These are phyloP conservation scores for Pseudomyrmex concolor DNA, from an alignment of 1,140 invertebrate species.

Conservation along the genomic window DNA sequence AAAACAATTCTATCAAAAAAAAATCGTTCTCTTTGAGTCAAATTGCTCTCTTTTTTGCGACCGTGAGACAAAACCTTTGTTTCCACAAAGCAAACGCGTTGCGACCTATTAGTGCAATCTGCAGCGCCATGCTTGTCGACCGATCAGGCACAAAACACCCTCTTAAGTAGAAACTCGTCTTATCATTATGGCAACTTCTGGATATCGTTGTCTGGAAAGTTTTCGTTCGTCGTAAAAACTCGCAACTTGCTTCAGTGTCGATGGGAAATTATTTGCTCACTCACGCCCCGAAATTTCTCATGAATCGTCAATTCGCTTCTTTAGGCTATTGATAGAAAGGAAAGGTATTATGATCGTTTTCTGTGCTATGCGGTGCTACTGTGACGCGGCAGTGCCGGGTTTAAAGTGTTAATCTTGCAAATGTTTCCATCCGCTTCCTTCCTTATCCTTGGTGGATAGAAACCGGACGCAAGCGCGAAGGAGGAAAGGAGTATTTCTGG, in stretches of 20 bases:
- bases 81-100: slow-evolving; percentile 7
- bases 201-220: slow-evolving; percentile 36
- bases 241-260: neutral
- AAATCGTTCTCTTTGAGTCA: neutral
- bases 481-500: slow-evolving; percentile 54
- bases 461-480: slow-evolving; percentile 6
- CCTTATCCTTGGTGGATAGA: slow-evolving; percentile 30
- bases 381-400: neutral
- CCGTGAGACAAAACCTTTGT: neutral
- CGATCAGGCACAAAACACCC: slow-evolving; percentile 42
- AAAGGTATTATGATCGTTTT: neutral
- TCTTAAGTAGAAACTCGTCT: slow-evolving; percentile 42
- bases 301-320: slow-evolving; percentile 35
- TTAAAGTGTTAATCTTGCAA: slow-evolving; percentile 64
- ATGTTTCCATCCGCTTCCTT: slow-evolving; percentile 30
- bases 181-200: slow-evolving; percentile 32
- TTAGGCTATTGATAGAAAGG: neutral
- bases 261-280: slow-evolving; percentile 16
- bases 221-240: neutral
- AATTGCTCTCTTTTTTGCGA: neutral
- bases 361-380: neutral
- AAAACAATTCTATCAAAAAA: neutral
- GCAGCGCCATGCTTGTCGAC: slow-evolving; percentile 20
- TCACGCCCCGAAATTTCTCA: neutral
- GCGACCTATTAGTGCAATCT: slow-evolving; percentile 28